Percentiles rank a stretch among this genome's conserved stretches.
Conservation (phyloP, 2,888 invertebrate species). For the Globia sparganii region DNA sequence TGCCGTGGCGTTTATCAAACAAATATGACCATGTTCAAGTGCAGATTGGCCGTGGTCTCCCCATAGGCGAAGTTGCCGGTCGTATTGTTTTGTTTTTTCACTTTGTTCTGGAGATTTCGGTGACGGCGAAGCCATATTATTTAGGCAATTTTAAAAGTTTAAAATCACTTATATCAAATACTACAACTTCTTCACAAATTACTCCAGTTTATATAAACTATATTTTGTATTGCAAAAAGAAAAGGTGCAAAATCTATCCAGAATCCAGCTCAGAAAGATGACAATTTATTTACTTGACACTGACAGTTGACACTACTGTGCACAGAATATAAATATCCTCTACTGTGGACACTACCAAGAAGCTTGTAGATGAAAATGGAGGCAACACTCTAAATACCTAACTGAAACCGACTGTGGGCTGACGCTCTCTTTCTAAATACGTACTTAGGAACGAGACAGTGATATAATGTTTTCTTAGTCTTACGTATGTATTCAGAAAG, state of each 20-base stretch:
- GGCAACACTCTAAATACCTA: no score
- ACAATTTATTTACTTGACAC: not conserved
- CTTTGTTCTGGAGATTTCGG: conserved; percentile 94
- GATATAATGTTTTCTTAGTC: no score
- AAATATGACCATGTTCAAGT: conserved; percentile 97
- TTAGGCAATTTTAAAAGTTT: not conserved
- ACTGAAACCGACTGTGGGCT: no score
- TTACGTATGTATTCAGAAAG: no score
- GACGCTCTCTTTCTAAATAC: no score
- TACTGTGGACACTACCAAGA: no score
- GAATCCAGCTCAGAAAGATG: not conserved
- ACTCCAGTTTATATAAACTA: not conserved
- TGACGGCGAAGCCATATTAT: conserved; percentile 92
- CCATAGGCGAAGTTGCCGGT: conserved; percentile 97
- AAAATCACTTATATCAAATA: not conserved
- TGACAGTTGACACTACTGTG: no score
- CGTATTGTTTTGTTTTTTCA: conserved; percentile 94
- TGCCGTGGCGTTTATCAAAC: conserved; percentile 97
- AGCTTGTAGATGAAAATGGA: no score
- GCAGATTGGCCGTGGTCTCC: conserved; percentile 99
- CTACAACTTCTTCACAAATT: conserved; percentile 2
- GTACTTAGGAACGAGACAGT: no score
- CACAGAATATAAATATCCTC: no score
- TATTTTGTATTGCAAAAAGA: conserved; percentile 6
- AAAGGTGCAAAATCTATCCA: conserved; percentile 2